phyloP scores from a whole-genome alignment of 2,797 vertebrate species.

The Betta splendens region DNA sequence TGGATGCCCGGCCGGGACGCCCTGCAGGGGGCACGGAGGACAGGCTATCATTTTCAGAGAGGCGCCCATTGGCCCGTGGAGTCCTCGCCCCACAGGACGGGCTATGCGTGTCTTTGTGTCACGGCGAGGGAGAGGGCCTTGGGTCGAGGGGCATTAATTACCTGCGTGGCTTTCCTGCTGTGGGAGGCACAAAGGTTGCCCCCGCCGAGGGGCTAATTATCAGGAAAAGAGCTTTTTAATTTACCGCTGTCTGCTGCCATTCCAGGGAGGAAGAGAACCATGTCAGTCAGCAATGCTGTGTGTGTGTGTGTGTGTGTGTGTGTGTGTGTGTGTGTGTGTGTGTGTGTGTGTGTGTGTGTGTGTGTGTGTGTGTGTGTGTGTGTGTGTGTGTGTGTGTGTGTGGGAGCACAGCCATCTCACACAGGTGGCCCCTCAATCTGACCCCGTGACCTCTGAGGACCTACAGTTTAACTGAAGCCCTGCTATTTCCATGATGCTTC shows the following conservation, averaged over 20 bases:
- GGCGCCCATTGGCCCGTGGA: constrained; percentile 61
- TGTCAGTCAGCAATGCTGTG: constrained; percentile 48
- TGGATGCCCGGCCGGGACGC: constrained; percentile 57
- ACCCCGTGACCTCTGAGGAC: constrained; percentile 48
- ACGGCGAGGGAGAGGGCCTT: constrained; percentile 39
- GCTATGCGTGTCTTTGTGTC: constrained; percentile 46
- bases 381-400: too few relatives aligned
- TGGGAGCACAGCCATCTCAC: too few relatives aligned
- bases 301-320: constrained; percentile 33
- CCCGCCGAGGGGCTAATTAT: constrained; percentile 75
- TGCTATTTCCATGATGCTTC: constrained; percentile 31
- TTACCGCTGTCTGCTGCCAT: constrained; percentile 77
- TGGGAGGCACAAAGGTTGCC: constrained; percentile 73
- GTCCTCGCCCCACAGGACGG: constrained; percentile 49
- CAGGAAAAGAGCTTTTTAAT: constrained; percentile 79
- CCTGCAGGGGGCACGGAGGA: constrained; percentile 60
- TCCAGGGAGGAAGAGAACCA: constrained; percentile 72
- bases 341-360: constrained; percentile 27
- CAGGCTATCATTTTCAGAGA: constrained; percentile 72
- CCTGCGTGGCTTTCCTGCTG: constrained; percentile 72
- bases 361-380: constrained; percentile 12
- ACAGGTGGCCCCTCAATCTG: constrained; percentile 63
- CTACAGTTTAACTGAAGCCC: constrained; percentile 39
- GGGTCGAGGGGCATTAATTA: constrained; percentile 72
- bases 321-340: too few relatives aligned